Base-by-base conservation (phyloP, 2,113 vertebrate genomes). In the Serinus canaria region DNA sequence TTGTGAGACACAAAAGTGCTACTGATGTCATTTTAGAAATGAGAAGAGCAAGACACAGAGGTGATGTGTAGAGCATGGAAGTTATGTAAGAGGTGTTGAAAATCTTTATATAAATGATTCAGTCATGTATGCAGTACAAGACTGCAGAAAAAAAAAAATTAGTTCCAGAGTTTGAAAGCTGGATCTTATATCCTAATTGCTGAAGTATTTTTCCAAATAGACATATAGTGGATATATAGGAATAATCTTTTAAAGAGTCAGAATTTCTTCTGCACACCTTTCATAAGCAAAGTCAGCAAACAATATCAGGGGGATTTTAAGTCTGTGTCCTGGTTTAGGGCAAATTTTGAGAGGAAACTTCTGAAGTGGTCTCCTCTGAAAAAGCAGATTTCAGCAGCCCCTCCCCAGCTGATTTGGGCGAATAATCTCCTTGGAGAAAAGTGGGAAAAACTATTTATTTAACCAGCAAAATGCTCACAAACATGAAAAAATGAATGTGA, bases 351-450 rank as follows among this genome's bases (percentile, higher is more conserved):
- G 31, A 28, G 7, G 47, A 53, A 78, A 35, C 37, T 53, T 78
- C 19, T 64, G 14, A 52, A 23, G 7, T 18, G 24, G 5, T 44
- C 14, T n/a, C 11, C 23, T 28, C 3, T 53, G 22, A 30, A 64
- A 43, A 64, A 14, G 24, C 30, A 78, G 73, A 76, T 64, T 53
- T 64, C 37, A 64, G 15, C 0, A 0, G 15, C 2, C 3, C 6
- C 15, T 52, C 37, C 24, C 14, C 24, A 64, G 4, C 9, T 0
- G 0, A 11, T 35, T 53, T 1, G 2, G 25, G n/a, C 43, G 24
- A 43, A 64, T 17, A 35, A 27, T n/a, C 13, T 62, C 8, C 22
- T 41, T 22, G 13, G 14, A 78, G 8, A 63, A 64, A 43, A 64
- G 47, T 23, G 11, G 14, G 11, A 64, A 52, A 64, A 28, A 5